These are phyloP conservation scores for Perithous albicinctus DNA, from an alignment of 2,888 invertebrate species.

Conservation along the genomic window DNA sequence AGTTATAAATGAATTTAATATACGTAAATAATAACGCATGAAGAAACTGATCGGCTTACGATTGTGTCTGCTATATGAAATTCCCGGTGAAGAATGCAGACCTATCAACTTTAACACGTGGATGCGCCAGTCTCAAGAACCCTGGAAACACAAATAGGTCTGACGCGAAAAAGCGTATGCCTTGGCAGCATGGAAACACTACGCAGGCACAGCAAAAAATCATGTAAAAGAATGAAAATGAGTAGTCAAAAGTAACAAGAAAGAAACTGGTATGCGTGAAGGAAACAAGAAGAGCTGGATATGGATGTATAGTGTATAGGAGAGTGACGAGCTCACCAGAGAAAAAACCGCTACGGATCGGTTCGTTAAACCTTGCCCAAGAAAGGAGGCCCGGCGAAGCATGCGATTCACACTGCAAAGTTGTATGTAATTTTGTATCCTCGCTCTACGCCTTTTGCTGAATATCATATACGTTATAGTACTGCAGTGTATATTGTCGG, in stretches of 20 bases:
- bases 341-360: constrained; percentile 73
- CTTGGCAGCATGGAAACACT: neutral
- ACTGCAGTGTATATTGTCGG: neutral
- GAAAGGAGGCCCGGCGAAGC: constrained; percentile 71
- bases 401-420: constrained; percentile 53
- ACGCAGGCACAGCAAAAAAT: neutral
- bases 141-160: neutral
- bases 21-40: neutral
- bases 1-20: neutral
- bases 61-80: neutral
- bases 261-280: neutral
- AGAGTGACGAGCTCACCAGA: constrained; percentile 47
- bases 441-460: constrained; percentile 10
- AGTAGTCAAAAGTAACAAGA: constrained; percentile 8
- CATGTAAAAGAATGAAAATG: neutral
- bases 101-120: neutral
- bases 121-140: neutral
- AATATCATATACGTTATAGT: neutral
- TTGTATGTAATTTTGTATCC: constrained; percentile 55
- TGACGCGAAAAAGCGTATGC: neutral
- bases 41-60: neutral
- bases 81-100: neutral
- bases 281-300: constrained; percentile 33
- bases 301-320: neutral
- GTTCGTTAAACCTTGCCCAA: constrained; percentile 76